Conservation (phyloP, 2,113 vertebrate species). For the Heliornis fulica region DNA sequence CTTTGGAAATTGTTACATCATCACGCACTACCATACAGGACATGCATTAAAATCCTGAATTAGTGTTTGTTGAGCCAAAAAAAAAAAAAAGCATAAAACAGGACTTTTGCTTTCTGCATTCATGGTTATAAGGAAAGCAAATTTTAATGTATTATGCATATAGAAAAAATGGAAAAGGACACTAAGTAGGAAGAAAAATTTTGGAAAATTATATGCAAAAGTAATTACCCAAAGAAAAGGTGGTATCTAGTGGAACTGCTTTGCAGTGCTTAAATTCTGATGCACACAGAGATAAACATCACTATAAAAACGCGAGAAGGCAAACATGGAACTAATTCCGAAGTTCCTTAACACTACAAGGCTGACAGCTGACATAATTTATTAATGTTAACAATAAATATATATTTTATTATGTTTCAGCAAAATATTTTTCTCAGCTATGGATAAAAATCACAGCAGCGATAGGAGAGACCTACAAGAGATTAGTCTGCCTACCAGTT, state of each 20-base stretch:
- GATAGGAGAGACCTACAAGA: background rate
- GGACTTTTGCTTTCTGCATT: background rate
- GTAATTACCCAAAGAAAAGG: background rate
- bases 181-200: background rate
- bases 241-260: background rate
- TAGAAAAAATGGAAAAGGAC: background rate
- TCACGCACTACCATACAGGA: background rate
- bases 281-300: background rate
- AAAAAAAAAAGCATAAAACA: background rate
- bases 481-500: background rate
- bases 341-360: background rate
- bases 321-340: background rate
- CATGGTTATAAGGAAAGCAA: background rate
- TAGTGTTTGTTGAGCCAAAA: background rate
- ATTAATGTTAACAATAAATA: background rate
- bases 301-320: background rate
- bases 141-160: background rate
- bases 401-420: background rate
- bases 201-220: background rate
- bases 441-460: background rate
- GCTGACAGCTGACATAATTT: background rate
- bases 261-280: background rate
- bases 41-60: conserved; percentile 48
- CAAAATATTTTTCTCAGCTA: background rate
- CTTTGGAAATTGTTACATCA: conserved; percentile 45